phyloP scores from a whole-genome alignment of 2,113 vertebrate genomes.

The Barbus barbus region DNA sequence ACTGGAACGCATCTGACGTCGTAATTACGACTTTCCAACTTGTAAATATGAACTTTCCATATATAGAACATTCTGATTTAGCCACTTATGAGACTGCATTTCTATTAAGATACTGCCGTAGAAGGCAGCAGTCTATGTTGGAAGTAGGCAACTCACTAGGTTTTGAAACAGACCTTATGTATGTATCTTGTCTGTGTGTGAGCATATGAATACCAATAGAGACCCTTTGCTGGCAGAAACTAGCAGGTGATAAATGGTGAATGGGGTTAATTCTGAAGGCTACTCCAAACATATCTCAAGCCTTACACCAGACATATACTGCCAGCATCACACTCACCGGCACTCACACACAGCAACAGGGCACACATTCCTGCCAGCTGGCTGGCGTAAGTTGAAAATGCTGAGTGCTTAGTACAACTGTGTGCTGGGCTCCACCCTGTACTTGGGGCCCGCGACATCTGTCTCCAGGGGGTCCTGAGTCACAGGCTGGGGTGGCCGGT shows the following conservation, averaged over 20 bases:
- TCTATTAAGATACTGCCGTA: neutral
- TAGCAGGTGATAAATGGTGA: conserved; percentile 59
- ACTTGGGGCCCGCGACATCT: neutral
- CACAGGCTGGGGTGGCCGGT: conserved; percentile 6
- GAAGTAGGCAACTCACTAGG: neutral
- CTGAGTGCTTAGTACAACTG: neutral
- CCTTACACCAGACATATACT: conserved; percentile 48
- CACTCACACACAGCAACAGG: conserved; percentile 23
- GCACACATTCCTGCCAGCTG: conserved; percentile 47
- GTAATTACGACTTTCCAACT: too few relatives aligned
- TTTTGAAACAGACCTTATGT: neutral
- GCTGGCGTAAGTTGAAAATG: conserved; percentile 31
- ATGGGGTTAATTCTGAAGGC: conserved; percentile 52
- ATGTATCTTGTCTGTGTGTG: neutral
- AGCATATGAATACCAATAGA: neutral
- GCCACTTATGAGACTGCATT: neutral
- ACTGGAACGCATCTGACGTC: too few relatives aligned
- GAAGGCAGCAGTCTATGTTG: neutral
- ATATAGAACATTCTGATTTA: neutral
- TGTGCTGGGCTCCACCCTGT: conserved; percentile 4
- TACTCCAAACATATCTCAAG: conserved; percentile 62
- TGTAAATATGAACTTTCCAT: too few relatives aligned
- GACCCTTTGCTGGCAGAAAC: conserved; percentile 46
- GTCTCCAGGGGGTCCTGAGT: conserved; percentile 27
- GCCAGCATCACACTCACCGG: conserved; percentile 42